phyloP scores from a whole-genome alignment of 2,797 vertebrate species.

The Cygnus olor region DNA sequence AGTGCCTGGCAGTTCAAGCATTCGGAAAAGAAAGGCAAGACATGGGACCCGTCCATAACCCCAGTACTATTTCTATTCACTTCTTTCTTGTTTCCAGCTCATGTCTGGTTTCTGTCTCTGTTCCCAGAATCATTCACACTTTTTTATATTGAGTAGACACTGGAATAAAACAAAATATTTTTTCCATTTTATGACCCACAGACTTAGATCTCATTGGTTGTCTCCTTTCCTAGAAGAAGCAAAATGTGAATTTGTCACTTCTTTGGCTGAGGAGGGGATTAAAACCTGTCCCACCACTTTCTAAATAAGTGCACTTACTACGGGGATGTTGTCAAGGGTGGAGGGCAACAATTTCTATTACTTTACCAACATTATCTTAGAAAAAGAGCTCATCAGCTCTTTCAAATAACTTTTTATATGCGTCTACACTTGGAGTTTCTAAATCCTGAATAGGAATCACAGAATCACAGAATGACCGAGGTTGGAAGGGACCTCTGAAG shows the following conservation, averaged over 20 bases:
- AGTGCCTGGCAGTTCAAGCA: neutral
- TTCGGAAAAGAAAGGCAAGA: neutral
- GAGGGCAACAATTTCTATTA: neutral
- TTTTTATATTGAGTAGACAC: neutral
- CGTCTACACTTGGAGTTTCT: neutral
- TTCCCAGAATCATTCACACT: neutral
- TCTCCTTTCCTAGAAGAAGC: neutral
- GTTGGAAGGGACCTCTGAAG: too few relatives aligned
- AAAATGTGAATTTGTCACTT: neutral
- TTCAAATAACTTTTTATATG: neutral
- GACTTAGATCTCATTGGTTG: neutral
- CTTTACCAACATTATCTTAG: neutral
- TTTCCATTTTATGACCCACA: neutral
- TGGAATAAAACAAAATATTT: neutral
- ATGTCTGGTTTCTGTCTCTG: neutral
- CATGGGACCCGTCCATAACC: neutral
- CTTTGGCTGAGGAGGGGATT: neutral
- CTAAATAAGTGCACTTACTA: neutral
- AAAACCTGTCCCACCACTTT: neutral
- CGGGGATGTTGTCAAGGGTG: neutral
- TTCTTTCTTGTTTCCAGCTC: neutral
- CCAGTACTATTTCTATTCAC: neutral
- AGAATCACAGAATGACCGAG: too few relatives aligned
- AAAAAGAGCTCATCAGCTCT: neutral
- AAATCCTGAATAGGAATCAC: neutral